A percentile compares a stretch with the other conserved stretches of the same genome.
These are phyloP conservation scores for Acrobasis suavella DNA, from an alignment of 2,888 invertebrate species.

Conservation along the genomic window DNA sequence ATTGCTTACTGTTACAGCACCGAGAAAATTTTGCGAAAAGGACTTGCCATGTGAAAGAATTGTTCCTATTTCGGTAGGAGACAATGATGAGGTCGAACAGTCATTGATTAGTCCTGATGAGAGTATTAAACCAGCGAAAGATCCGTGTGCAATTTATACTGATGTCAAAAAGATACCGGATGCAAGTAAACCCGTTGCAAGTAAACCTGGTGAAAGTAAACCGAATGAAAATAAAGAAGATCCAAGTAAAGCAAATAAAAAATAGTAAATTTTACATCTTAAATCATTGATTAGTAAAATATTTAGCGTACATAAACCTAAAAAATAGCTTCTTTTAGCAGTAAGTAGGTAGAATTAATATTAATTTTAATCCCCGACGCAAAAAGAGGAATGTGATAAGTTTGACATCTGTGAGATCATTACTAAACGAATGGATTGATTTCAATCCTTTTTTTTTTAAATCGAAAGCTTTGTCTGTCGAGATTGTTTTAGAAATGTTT, in stretches of 20 bases:
- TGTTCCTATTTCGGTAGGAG: constrained; percentile 42
- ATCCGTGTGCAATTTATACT: neutral
- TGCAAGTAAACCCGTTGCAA: neutral
- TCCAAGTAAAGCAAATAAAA: constrained; percentile 1
- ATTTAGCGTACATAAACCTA: too few species aligned
- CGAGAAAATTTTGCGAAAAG: constrained; percentile 43
- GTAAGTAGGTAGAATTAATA: too few species aligned
- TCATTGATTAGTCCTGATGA: neutral
- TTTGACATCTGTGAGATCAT: too few species aligned
- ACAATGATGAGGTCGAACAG: constrained; percentile 21
- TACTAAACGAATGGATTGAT: too few species aligned
- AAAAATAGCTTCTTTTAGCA: too few species aligned
- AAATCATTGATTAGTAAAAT: too few species aligned
- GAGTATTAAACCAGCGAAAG: neutral
- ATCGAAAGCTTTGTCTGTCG: too few species aligned
- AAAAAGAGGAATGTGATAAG: too few species aligned
- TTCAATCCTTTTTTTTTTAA: too few species aligned
- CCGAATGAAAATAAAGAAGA: too few species aligned
- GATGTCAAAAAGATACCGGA: neutral
- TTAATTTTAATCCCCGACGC: too few species aligned
- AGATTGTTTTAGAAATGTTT: too few species aligned
- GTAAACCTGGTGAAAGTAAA: neutral
- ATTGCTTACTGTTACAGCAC: constrained; percentile 57
- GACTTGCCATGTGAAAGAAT: constrained; percentile 48
- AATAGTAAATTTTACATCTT: neutral